phyloP scores from a whole-genome alignment of 2,797 vertebrate species.

The Toxotes lorentzi region DNA sequence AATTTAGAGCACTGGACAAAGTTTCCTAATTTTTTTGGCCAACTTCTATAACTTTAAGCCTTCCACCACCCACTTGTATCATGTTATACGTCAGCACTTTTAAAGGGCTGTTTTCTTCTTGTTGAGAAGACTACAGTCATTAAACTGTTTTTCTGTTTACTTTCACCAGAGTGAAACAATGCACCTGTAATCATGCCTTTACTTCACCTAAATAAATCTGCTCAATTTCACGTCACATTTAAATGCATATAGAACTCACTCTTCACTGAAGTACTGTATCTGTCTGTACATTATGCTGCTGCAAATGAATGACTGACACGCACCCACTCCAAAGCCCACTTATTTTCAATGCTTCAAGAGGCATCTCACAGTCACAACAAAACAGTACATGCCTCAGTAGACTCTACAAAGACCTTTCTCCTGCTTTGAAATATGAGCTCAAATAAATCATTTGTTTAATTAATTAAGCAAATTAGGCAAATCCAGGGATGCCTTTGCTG shows the following conservation, averaged over 20 bases:
- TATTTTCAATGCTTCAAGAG: conserved; percentile 60
- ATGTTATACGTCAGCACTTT: conserved; percentile 20
- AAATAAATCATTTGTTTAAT: conserved; percentile 85
- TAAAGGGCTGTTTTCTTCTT: background rate
- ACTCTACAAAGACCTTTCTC: conserved; percentile 66
- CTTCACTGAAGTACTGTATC: conserved; percentile 30
- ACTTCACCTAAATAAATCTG: conserved; percentile 35
- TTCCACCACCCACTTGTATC: conserved; percentile 26
- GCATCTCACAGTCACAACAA: conserved; percentile 62
- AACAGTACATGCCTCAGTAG: conserved; percentile 67
- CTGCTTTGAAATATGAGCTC: conserved; percentile 77
- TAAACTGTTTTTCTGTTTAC: conserved; percentile 30
- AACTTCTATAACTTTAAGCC: conserved; percentile 10
- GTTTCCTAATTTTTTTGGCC: background rate
- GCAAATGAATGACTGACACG: conserved; percentile 72
- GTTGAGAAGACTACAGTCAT: conserved; percentile 1
- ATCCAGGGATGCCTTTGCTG: conserved; percentile 74
- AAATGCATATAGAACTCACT: conserved; percentile 57
- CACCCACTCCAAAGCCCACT: conserved; percentile 63
- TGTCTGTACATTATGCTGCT: conserved; percentile 32
- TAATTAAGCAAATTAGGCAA: conserved; percentile 86
- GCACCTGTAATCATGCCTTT: conserved; percentile 5
- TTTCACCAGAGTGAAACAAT: conserved; percentile 18
- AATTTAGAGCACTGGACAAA: background rate
- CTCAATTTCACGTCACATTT: conserved; percentile 34